A percentile compares a stretch with the other conserved stretches of the same genome.
Evolutionary conservation across 1,140 invertebrate species (phyloP).

Genomic region (Sycophila sp.): DNA sequence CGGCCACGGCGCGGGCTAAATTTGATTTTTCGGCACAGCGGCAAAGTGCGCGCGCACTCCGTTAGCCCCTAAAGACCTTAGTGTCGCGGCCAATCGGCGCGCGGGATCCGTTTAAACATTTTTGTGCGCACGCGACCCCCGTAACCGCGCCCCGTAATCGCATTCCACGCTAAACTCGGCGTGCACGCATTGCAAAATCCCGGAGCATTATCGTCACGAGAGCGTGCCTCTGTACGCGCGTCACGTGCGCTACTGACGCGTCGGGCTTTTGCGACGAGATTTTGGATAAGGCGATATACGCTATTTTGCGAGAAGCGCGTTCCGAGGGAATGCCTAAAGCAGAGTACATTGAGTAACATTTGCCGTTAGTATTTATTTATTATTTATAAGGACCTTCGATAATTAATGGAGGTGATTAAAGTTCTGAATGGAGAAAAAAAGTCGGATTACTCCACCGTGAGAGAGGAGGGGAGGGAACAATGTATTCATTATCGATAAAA

Average conservation of each 20-base stretch:
- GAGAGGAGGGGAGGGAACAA: no score
- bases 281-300: no score
- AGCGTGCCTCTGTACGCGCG: not conserved
- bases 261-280: no score
- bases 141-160: conserved; percentile 18
- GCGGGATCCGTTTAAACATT: conserved; percentile 31
- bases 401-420: no score
- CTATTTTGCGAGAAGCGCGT: no score
- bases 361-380: no score
- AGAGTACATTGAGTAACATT: no score
- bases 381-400: no score
- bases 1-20: not conserved
- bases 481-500: no score
- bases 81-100: conserved; percentile 18
- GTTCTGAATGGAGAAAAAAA: no score
- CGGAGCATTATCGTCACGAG: conserved; percentile 17
- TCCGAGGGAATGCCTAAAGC: no score
- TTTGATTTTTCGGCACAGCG: conserved; percentile 2
- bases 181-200: conserved; percentile 7
- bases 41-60: not conserved
- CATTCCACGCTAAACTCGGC: not conserved
- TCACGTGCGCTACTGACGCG: not conserved
- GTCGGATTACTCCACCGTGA: no score
- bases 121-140: conserved; percentile 1
- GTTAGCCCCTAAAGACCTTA: conserved; percentile 20